Percentiles rank a stretch among this genome's conserved stretches.
phyloP scores from a whole-genome alignment of 2,113 vertebrate species.

The Ranitomeya imitator region DNA sequence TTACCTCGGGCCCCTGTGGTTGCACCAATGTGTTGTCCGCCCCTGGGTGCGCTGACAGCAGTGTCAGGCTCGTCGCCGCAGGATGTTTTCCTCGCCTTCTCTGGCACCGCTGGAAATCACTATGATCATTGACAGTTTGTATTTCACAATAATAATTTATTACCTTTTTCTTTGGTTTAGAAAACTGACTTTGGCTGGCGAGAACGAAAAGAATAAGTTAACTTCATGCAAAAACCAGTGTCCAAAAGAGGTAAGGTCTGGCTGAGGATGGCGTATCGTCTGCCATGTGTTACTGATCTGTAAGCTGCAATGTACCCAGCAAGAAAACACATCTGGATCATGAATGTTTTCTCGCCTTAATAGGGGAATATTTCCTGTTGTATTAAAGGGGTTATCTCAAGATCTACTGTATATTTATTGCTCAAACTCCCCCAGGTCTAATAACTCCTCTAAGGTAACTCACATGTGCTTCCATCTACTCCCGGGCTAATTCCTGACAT shows the following conservation, averaged over 20 bases:
- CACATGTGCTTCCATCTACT: neutral
- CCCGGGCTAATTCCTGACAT: no score
- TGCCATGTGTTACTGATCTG: neutral
- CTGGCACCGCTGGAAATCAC: neutral
- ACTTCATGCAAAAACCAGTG: constrained; percentile 93
- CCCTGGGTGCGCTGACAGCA: neutral
- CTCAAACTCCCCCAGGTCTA: no score
- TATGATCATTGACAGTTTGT: neutral
- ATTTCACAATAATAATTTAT: neutral
- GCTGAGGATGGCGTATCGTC: neutral
- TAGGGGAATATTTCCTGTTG: neutral
- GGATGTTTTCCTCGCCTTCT: neutral
- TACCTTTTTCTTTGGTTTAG: constrained; percentile 67
- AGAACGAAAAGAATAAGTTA: constrained; percentile 75
- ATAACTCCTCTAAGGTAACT: no score
- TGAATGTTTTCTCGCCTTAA: neutral
- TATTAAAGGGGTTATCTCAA: no score
- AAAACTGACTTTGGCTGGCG: constrained; percentile 77
- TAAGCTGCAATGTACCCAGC: neutral
- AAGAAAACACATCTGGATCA: neutral
- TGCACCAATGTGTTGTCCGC: no score
- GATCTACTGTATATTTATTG: no score
- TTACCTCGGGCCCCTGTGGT: no score
- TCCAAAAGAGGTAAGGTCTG: constrained; percentile 86
- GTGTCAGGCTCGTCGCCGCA: neutral